Conservation (phyloP, 2,113 vertebrate species). For the Protobothrops flavoviridis region DNA sequence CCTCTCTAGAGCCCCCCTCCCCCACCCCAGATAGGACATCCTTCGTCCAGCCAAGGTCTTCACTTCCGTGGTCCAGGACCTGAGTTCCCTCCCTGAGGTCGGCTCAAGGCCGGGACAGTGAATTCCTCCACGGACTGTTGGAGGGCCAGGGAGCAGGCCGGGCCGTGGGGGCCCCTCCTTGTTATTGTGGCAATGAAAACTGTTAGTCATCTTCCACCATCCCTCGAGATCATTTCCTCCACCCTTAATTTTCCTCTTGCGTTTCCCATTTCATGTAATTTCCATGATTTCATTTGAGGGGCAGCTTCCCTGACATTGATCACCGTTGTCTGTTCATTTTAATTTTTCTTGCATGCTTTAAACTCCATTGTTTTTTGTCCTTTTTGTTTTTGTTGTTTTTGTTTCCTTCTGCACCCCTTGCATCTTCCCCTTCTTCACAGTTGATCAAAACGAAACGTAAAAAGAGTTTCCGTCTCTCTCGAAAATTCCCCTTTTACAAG, state of each 20-base stretch:
- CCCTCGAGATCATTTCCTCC: slow-evolving; percentile 61
- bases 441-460: slow-evolving; percentile 99
- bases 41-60: not conserved
- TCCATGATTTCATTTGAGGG: slow-evolving; percentile 71
- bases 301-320: slow-evolving; percentile 62
- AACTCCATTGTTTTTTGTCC: slow-evolving; percentile 72
- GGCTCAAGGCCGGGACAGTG: not conserved
- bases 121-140: not conserved
- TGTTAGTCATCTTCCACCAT: slow-evolving; percentile 59
- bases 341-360: slow-evolving; percentile 72
- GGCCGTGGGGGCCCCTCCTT: not conserved
- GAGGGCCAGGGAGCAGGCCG: not conserved
- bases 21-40: not conserved
- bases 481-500: slow-evolving; percentile 99
- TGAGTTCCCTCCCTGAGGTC: not conserved
- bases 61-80: not conserved
- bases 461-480: slow-evolving; percentile 99
- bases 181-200: not conserved
- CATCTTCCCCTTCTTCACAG: slow-evolving; percentile 85
- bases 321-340: slow-evolving; percentile 74
- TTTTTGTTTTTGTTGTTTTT: slow-evolving; percentile 59
- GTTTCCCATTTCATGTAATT: slow-evolving; percentile 74
- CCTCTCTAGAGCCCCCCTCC: not conserved
- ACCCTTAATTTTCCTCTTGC: slow-evolving; percentile 70
- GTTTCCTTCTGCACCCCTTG: slow-evolving; percentile 72